Evolutionary conservation across 2,888 invertebrate genomes (phyloP).

Genomic region (Volucella inanis): DNA sequence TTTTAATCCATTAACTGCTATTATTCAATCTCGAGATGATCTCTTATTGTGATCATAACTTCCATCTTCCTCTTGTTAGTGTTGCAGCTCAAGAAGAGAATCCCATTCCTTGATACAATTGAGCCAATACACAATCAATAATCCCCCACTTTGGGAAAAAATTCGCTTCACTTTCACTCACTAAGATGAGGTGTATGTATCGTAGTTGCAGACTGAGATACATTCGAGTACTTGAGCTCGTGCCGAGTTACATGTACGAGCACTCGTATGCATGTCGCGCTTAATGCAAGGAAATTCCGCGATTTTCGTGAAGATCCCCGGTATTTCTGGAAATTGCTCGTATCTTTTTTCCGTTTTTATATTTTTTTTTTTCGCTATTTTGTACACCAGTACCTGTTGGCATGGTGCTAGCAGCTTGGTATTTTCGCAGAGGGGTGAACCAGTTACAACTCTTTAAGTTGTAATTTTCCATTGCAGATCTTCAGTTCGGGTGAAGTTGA

Average conservation of each 20-base stretch:
- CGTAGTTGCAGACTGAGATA: not conserved
- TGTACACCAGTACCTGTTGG: conserved; percentile 24
- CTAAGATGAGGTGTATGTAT: not conserved
- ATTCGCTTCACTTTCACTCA: conserved; percentile 51
- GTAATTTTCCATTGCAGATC: not conserved
- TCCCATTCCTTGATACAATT: conserved; percentile 7
- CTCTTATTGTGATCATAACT: conserved; percentile 25
- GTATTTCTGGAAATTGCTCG: conserved; percentile 43
- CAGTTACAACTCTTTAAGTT: not conserved
- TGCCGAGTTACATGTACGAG: not conserved
- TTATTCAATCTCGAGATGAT: conserved; percentile 41
- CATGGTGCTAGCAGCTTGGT: conserved; percentile 12
- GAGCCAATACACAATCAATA: conserved; percentile 26
- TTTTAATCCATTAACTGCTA: conserved; percentile 37
- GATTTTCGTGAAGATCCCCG: conserved; percentile 38
- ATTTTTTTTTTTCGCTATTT: not conserved
- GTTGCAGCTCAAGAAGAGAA: conserved; percentile 12
- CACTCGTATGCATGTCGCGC: conserved; percentile 15
- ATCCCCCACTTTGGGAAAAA: conserved; percentile 9
- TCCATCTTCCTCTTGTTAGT: conserved; percentile 14
- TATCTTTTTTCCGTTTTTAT: not conserved
- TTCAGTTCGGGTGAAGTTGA: not conserved
- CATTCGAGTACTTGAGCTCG: not conserved
- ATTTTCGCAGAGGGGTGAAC: not conserved
- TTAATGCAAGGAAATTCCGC: conserved; percentile 47